Conservation (phyloP, 2,888 invertebrate species). For the Quadriops clusia region DNA sequence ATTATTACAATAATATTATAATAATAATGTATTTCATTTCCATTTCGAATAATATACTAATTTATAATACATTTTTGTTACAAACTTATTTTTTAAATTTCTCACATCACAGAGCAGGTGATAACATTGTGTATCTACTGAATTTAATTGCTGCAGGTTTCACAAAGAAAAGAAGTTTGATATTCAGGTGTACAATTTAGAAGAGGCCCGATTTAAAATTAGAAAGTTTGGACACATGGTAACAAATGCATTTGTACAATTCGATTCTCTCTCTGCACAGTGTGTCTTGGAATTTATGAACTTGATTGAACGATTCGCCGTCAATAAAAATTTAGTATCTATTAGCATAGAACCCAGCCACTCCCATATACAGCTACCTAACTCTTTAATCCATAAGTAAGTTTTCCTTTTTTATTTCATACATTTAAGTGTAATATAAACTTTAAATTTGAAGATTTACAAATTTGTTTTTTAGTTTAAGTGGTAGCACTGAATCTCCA, state of each 20-base stretch:
- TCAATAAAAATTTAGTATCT: conserved; percentile 31
- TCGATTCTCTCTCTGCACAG: conserved; percentile 29
- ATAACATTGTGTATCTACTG: too few species aligned
- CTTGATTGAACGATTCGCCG: conserved; percentile 29
- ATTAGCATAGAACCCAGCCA: conserved; percentile 34
- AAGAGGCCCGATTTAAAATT: conserved; percentile 29
- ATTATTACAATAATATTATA: too few species aligned
- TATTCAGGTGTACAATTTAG: conserved; percentile 26
- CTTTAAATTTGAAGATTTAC: too few species aligned
- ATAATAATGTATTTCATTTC: too few species aligned
- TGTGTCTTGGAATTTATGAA: conserved; percentile 32
- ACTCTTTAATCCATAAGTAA: conserved; percentile 18
- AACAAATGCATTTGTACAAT: conserved; percentile 27
- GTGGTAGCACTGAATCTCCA: too few species aligned
- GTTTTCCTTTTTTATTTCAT: conserved; percentile 7
- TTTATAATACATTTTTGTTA: too few species aligned
- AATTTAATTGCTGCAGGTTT: too few species aligned
- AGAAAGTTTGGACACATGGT: conserved; percentile 29
- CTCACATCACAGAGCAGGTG: too few species aligned
- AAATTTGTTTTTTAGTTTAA: too few species aligned
- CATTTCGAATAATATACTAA: too few species aligned
- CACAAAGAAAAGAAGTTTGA: conserved; percentile 32
- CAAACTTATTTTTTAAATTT: conserved; percentile 15
- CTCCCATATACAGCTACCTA: conserved; percentile 29
- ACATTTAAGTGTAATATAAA: conserved; percentile 3